phyloP scores from a whole-genome alignment of 2,888 invertebrate genomes.

The Oscheius sp. region DNA sequence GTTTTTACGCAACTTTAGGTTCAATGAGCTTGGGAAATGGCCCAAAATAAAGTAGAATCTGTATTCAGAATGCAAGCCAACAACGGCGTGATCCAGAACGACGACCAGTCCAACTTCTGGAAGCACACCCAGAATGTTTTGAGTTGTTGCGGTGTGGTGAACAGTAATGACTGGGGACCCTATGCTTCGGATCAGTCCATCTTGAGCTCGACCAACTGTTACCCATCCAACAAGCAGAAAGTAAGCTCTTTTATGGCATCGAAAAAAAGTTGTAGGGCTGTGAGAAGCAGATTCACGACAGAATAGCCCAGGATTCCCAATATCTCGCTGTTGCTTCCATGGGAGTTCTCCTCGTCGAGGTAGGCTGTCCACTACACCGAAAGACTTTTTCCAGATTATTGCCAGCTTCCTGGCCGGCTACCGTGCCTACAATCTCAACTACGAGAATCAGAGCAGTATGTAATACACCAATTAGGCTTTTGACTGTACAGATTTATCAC shows the following conservation, averaged over 20 bases:
- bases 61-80: slow-evolving; percentile 9
- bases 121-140: slow-evolving; percentile 50
- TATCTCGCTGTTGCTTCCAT: slow-evolving; percentile 54
- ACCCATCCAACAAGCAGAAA: background rate
- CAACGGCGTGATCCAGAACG: slow-evolving; percentile 2
- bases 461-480: too few species aligned
- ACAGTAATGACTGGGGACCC: slow-evolving; percentile 41
- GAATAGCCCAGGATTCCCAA: slow-evolving; percentile 48
- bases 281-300: slow-evolving; percentile 46
- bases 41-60: background rate
- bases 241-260: background rate
- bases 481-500: too few species aligned
- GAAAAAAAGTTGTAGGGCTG: slow-evolving; percentile 44
- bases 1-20: too few species aligned
- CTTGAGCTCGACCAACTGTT: slow-evolving; percentile 22
- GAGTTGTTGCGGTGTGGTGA: slow-evolving; percentile 50
- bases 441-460: slow-evolving; percentile 14
- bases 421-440: slow-evolving; percentile 44
- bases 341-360: slow-evolving; percentile 54
- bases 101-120: slow-evolving; percentile 51
- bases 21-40: too few species aligned
- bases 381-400: slow-evolving; percentile 45
- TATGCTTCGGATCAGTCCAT: background rate
- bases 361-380: background rate
- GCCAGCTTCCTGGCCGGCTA: slow-evolving; percentile 56